These are phyloP conservation scores for Odontamblyopus rebecca DNA, from an alignment of 2,797 vertebrate genomes.

Conservation along the genomic window DNA sequence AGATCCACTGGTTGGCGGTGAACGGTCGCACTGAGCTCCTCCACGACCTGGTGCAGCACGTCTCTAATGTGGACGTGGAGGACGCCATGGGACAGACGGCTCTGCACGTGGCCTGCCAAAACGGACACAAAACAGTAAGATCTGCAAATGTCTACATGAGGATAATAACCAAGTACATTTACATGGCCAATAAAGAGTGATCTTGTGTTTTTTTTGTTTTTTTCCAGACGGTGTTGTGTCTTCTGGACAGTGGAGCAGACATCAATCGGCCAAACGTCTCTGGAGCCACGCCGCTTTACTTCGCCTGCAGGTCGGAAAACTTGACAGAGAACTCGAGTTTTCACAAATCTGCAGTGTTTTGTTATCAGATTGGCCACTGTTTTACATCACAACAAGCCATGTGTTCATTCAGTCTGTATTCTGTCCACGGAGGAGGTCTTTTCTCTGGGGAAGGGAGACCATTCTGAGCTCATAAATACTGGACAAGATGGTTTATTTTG, in stretches of 20 bases:
- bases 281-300: slow-evolving; percentile 95
- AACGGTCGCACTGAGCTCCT: slow-evolving; percentile 96
- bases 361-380: too few relatives aligned
- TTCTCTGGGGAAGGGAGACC: too few relatives aligned
- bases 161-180: too few relatives aligned
- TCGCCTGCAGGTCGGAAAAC: slow-evolving; percentile 90
- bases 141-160: background rate
- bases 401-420: too few relatives aligned
- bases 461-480: too few relatives aligned
- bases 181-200: too few relatives aligned
- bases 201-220: slow-evolving; percentile 13
- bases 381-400: too few relatives aligned
- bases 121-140: slow-evolving; percentile 93
- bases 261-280: slow-evolving; percentile 98
- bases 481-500: too few relatives aligned
- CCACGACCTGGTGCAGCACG: slow-evolving; percentile 96
- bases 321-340: too few relatives aligned
- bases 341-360: too few relatives aligned
- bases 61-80: slow-evolving; percentile 95
- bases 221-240: slow-evolving; percentile 89
- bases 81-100: slow-evolving; percentile 99
- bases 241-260: slow-evolving; percentile 96
- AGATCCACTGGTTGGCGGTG: slow-evolving; percentile 99
- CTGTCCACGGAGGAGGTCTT: too few relatives aligned
- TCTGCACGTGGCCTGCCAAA: slow-evolving; percentile 97